Evolutionary conservation across 2,113 vertebrate species (phyloP).

Genomic region (Pionites leucogaster): DNA sequence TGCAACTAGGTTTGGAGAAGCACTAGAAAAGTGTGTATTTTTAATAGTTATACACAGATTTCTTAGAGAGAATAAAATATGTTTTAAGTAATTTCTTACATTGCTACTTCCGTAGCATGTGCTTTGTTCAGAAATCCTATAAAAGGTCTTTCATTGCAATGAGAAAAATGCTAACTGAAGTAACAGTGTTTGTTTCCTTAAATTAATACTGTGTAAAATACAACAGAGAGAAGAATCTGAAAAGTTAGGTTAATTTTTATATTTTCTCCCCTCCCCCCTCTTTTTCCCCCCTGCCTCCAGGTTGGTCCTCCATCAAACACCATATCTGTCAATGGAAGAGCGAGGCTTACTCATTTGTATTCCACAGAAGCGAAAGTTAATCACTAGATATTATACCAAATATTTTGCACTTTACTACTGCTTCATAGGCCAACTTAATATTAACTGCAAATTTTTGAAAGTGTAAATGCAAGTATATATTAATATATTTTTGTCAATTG

Average conservation of each 20-base stretch:
- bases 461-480: conserved; percentile 74
- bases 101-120: neutral
- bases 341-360: conserved; percentile 52
- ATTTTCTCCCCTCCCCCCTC: neutral
- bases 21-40: neutral
- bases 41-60: neutral
- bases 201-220: neutral
- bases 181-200: conserved; percentile 18
- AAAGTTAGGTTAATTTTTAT: conserved; percentile 13
- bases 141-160: neutral
- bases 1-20: neutral
- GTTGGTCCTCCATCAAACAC: conserved; percentile 76
- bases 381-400: conserved; percentile 53
- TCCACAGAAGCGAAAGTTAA: conserved; percentile 62
- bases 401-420: conserved; percentile 53
- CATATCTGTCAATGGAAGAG: conserved; percentile 75
- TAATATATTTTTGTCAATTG: conserved; percentile 75
- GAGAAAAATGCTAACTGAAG: conserved; percentile 3
- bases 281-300: neutral
- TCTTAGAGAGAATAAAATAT: neutral
- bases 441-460: conserved; percentile 53
- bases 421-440: conserved; percentile 37
- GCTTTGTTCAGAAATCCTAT: neutral
- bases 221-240: neutral
- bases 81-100: neutral